Percentiles rank a stretch among this genome's conserved stretches.
Evolutionary conservation across 2,888 invertebrate species (phyloP).

Genomic region (Caenorhabditis angaria): DNA sequence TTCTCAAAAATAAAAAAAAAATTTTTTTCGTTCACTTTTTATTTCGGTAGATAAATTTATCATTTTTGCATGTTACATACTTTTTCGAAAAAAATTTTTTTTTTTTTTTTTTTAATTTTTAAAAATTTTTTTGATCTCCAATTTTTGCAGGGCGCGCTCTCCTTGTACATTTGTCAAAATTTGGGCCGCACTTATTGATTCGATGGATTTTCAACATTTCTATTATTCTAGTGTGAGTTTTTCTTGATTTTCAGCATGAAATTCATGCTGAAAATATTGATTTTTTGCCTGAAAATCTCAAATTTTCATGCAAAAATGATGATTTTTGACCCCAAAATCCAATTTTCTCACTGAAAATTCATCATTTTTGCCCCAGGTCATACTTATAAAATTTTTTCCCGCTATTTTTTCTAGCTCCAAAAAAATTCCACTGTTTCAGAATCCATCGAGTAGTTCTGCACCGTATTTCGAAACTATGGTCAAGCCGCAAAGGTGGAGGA

Average conservation of each 20-base stretch:
- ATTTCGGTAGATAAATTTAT: neutral
- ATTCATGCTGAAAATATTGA: too few relatives aligned
- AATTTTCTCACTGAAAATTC: neutral
- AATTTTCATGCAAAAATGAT: too few relatives aligned
- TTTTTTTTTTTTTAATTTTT: neutral
- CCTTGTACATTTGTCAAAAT: slow-evolving; percentile 31
- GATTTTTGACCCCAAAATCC: neutral
- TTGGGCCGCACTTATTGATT: slow-evolving; percentile 28
- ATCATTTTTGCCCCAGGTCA: neutral
- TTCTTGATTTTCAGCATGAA: neutral
- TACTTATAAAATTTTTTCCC: neutral
- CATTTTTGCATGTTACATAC: slow-evolving; percentile 5
- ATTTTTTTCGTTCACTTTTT: too few relatives aligned
- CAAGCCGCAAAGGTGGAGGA: neutral
- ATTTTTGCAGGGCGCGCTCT: neutral
- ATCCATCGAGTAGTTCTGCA: slow-evolving; percentile 38
- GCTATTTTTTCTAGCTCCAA: slow-evolving; percentile 6
- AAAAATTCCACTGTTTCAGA: slow-evolving; percentile 15
- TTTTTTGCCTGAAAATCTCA: too few relatives aligned
- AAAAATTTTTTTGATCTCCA: neutral
- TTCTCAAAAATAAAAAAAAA: too few relatives aligned
- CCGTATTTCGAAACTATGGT: neutral
- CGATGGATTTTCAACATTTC: slow-evolving; percentile 24
- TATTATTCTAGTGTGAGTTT: slow-evolving; percentile 31
- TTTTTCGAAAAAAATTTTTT: neutral